A percentile compares a stretch with the other conserved stretches of the same genome.
phyloP scores from a whole-genome alignment of 2,797 vertebrate species.

The Petrocephalus schoutedeni region DNA sequence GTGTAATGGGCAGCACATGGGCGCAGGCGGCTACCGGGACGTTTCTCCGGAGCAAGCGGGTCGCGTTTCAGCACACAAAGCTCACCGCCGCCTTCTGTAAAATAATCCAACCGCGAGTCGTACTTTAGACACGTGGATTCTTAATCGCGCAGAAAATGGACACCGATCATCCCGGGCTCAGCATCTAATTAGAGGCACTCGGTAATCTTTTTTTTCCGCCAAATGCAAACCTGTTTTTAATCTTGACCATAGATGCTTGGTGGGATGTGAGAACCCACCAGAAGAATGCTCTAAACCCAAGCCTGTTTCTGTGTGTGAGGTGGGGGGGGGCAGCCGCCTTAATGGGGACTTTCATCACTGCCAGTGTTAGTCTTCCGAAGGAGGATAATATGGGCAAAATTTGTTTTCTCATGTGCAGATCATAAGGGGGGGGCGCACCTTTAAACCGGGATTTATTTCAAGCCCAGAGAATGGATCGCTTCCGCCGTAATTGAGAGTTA shows the following conservation, averaged over 20 bases:
- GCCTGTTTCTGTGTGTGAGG: background rate
- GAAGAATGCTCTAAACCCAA: background rate
- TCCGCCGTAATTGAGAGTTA: conserved; percentile 63
- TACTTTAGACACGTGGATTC: background rate
- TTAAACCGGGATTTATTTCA: conserved; percentile 56
- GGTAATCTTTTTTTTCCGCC: background rate
- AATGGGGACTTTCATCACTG: conserved; percentile 60
- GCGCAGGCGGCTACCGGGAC: background rate
- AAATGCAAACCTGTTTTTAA: background rate
- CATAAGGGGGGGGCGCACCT: conserved; percentile 42
- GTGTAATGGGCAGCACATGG: background rate
- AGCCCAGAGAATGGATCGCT: conserved; percentile 53
- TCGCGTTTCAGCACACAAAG: background rate
- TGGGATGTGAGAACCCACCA: background rate
- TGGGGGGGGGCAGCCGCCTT: conserved; percentile 27
- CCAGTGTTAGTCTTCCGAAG: conserved; percentile 57
- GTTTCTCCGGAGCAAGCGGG: background rate
- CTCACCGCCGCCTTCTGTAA: background rate
- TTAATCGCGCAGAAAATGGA: conserved; percentile 2
- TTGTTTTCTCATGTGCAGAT: conserved; percentile 52
- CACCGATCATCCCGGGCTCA: background rate
- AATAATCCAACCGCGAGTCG: background rate
- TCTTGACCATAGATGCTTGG: background rate
- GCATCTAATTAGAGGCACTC: background rate
- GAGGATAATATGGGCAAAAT: conserved; percentile 48